Conservation (phyloP, 2,888 invertebrate genomes). For the Chamaedrilus cognettii region DNA sequence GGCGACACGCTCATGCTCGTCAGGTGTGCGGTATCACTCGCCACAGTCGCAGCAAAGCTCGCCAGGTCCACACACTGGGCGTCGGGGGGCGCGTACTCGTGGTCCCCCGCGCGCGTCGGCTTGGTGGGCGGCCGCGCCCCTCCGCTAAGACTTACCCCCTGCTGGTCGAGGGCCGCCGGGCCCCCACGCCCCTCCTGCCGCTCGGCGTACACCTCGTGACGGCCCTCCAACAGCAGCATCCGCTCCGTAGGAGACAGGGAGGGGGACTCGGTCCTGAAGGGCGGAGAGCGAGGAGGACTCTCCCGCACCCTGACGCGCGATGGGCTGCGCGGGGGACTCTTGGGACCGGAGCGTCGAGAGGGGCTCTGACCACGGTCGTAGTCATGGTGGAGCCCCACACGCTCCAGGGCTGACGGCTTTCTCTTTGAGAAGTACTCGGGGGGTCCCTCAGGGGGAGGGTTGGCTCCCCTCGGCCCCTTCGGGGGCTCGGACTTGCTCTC, state of each 20-base stretch:
- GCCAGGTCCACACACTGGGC: constrained; percentile 40
- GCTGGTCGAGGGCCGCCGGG: not conserved
- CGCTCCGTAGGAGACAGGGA: too few relatives aligned
- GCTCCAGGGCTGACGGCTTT: constrained; percentile 33
- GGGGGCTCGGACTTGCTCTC: not conserved
- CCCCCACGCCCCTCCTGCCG: not conserved
- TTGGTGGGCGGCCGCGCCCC: constrained; percentile 28
- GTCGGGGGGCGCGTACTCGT: constrained; percentile 1
- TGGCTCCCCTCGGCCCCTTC: not conserved
- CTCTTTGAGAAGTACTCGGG: too few relatives aligned
- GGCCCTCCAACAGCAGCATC: not conserved
- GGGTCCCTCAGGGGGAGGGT: too few relatives aligned
- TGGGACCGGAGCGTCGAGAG: constrained; percentile 24
- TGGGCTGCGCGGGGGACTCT: constrained; percentile 53
- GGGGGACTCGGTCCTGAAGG: constrained; percentile 39
- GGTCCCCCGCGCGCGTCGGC: constrained; percentile 27
- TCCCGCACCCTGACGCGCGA: constrained; percentile 43
- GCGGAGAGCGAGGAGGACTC: constrained; percentile 36
- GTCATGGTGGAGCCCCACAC: constrained; percentile 23
- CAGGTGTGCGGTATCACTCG: constrained; percentile 56
- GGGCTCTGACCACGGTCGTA: constrained; percentile 32
- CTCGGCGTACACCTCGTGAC: not conserved
- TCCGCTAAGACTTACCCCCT: not conserved
- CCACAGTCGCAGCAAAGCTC: constrained; percentile 57
- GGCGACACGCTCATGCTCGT: constrained; percentile 57